These are phyloP conservation scores for Leptobrachium leishanense DNA, from an alignment of 2,113 vertebrate genomes.

Conservation along the genomic window DNA sequence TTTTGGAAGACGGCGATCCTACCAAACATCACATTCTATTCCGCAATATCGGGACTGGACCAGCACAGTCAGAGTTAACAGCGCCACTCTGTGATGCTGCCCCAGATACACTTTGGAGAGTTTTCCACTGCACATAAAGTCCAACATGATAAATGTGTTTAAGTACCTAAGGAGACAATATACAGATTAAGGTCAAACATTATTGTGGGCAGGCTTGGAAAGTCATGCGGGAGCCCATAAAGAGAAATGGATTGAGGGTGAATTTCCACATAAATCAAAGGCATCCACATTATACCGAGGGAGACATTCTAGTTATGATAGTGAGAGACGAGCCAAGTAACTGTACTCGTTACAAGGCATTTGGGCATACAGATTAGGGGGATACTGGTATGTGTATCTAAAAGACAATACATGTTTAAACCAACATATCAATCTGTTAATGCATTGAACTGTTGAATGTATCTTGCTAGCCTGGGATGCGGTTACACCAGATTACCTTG, in stretches of 20 bases:
- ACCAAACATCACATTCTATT: background rate
- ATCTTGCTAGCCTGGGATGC: background rate
- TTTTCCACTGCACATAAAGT: slow-evolving; percentile 45
- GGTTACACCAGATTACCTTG: background rate
- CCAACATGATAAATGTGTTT: slow-evolving; percentile 46
- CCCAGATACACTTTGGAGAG: slow-evolving; percentile 45
- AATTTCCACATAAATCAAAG: slow-evolving; percentile 50
- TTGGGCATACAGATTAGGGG: slow-evolving; percentile 11
- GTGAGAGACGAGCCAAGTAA: background rate
- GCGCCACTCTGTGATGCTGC: slow-evolving; percentile 12
- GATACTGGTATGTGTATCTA: background rate
- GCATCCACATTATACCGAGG: slow-evolving; percentile 24
- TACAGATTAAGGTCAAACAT: slow-evolving; percentile 50
- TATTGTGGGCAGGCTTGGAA: slow-evolving; percentile 47
- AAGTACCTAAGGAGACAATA: slow-evolving; percentile 49
- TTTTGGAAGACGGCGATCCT: no score
- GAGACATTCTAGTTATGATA: slow-evolving; percentile 33
- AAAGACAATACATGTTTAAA: background rate
- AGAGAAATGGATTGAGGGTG: slow-evolving; percentile 50
- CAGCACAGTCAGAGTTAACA: slow-evolving; percentile 13
- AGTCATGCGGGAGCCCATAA: slow-evolving; percentile 47
- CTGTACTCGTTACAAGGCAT: slow-evolving; percentile 35
- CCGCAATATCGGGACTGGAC: background rate
- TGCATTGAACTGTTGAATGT: background rate
- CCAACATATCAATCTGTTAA: slow-evolving; percentile 1